Percentiles rank a stretch among this genome's conserved stretches.
Evolutionary conservation across 2,888 invertebrate genomes (phyloP).

Genomic region (Ceramica pisi): DNA sequence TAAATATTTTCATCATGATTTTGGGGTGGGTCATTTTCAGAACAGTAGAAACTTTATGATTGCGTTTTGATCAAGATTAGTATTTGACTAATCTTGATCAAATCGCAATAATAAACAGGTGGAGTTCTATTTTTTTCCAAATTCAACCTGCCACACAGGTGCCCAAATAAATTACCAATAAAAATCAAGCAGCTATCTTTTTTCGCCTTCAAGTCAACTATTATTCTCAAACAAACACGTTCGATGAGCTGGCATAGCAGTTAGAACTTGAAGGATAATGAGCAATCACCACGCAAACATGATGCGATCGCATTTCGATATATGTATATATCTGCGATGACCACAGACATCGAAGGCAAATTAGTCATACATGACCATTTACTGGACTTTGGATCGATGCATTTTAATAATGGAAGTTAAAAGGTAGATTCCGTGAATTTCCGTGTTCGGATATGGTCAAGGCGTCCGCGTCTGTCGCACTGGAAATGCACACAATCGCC

Average conservation of each 20-base stretch:
- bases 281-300: conserved; percentile 59
- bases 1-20: not conserved
- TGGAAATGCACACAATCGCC: not conserved
- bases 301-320: conserved; percentile 31
- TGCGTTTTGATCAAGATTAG: no score
- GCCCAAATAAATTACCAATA: not conserved
- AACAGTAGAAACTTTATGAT: not conserved
- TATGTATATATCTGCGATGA: conserved; percentile 41
- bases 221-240: conserved; percentile 15
- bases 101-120: conserved; percentile 4
- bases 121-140: not conserved
- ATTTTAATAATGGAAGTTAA: conserved; percentile 29
- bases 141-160: conserved; percentile 31
- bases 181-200: not conserved
- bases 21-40: not conserved
- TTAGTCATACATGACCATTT: conserved; percentile 58
- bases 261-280: conserved; percentile 47
- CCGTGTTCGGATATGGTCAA: conserved; percentile 21
- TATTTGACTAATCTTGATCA: not conserved
- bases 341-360: conserved; percentile 50
- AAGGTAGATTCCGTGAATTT: conserved; percentile 5
- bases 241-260: conserved; percentile 33
- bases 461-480: not conserved
- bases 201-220: not conserved
- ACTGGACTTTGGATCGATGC: conserved; percentile 45